Evolutionary conservation across 2,113 vertebrate genomes (phyloP).

Genomic region (Eulemur rufifrons): DNA sequence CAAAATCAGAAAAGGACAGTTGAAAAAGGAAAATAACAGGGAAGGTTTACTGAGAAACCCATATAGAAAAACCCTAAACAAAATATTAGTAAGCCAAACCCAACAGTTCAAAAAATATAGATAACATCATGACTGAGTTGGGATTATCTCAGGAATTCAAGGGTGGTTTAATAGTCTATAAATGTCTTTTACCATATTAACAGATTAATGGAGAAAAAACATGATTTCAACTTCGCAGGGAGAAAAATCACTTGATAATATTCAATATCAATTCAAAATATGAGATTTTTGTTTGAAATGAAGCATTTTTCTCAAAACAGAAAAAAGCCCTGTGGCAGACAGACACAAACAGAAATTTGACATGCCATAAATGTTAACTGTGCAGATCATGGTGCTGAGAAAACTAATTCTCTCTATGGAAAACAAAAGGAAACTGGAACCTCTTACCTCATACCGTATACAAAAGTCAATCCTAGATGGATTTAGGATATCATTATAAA

Average conservation of each 20-base stretch:
- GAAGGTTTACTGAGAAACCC: slow-evolving; percentile 11
- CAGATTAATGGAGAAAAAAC: neutral
- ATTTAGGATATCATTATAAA: neutral
- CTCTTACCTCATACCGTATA: neutral
- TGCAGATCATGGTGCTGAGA: neutral
- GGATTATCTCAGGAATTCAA: slow-evolving; percentile 8
- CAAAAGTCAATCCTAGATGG: neutral
- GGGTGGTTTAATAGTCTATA: neutral
- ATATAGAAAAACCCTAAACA: neutral
- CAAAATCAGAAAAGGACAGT: neutral
- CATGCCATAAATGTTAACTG: neutral
- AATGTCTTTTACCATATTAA: slow-evolving; percentile 16
- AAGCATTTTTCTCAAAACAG: neutral
- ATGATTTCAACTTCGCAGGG: neutral
- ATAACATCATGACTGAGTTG: neutral
- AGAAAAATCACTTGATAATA: neutral
- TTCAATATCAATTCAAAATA: neutral
- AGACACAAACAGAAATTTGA: neutral
- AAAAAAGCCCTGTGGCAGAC: neutral
- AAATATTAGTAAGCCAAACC: neutral
- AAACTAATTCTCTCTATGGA: neutral
- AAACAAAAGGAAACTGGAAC: neutral
- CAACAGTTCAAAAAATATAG: neutral
- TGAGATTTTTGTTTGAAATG: neutral
- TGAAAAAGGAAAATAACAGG: neutral